These are phyloP conservation scores for Mus spretus DNA, from an alignment of 2,797 vertebrate species.

Conservation along the genomic window DNA sequence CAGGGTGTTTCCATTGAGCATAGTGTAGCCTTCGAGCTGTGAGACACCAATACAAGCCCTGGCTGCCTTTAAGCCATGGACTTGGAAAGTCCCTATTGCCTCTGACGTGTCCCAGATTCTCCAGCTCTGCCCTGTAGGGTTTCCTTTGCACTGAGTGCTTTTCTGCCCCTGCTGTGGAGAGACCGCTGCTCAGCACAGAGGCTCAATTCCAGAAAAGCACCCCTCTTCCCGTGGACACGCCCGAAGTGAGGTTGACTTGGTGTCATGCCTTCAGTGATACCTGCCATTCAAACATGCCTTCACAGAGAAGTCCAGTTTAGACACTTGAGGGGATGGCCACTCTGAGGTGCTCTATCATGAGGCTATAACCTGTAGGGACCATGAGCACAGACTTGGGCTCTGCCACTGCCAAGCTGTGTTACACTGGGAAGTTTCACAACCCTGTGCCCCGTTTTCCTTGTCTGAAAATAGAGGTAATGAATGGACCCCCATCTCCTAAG, in stretches of 20 bases:
- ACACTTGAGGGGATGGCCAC: no score
- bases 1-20: slow-evolving; percentile 53
- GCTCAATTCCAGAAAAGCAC: background rate
- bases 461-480: background rate
- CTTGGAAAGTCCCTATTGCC: background rate
- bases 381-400: background rate
- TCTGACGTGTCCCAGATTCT: background rate
- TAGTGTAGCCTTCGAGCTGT: background rate
- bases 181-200: background rate
- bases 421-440: background rate
- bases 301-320: background rate
- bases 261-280: background rate
- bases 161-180: background rate
- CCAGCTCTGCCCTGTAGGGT: background rate
- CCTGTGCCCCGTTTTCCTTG: background rate
- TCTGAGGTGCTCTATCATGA: background rate
- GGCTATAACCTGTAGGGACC: background rate
- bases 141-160: background rate
- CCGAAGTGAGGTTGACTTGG: background rate
- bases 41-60: background rate
- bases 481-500: background rate
- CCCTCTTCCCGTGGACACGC: background rate
- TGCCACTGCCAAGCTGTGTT: background rate
- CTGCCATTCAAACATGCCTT: background rate
- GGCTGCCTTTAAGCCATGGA: background rate